Evolutionary conservation across 2,888 invertebrate species (phyloP).

Genomic region (Dryobotodes eremita): DNA sequence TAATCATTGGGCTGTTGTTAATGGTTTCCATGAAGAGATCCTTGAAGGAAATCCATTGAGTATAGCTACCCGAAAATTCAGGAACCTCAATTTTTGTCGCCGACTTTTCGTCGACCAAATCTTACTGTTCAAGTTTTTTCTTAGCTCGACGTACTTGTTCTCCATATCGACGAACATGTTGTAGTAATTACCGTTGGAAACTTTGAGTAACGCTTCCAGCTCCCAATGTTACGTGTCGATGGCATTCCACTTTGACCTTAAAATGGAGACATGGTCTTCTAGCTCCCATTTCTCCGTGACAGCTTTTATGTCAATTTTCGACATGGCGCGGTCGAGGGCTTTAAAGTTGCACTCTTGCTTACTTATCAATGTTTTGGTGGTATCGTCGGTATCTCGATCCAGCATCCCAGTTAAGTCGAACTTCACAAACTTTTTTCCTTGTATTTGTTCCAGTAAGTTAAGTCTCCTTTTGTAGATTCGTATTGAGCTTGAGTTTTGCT

Average conservation of each 20-base stretch:
- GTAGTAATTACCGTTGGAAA: neutral
- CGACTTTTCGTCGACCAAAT: neutral
- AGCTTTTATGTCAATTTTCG: constrained; percentile 6
- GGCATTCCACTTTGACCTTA: constrained; percentile 20
- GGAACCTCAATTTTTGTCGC: constrained; percentile 11
- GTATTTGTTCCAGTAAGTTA: constrained; percentile 1
- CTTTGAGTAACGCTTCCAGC: constrained; percentile 13
- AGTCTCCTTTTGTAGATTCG: constrained; percentile 3
- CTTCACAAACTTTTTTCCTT: neutral
- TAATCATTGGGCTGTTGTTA: constrained; percentile 7
- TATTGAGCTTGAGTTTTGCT: constrained; percentile 3
- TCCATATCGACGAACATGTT: neutral
- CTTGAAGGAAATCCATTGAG: constrained; percentile 13
- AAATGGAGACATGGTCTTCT: constrained; percentile 19
- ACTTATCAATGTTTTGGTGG: neutral
- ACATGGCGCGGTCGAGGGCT: constrained; percentile 17
- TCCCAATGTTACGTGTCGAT: constrained; percentile 27
- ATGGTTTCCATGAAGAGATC: constrained; percentile 16
- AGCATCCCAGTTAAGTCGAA: constrained; percentile 8
- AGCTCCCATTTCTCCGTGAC: constrained; percentile 28
- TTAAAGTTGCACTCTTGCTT: constrained; percentile 33
- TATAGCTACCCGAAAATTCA: constrained; percentile 5
- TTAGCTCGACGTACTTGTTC: neutral
- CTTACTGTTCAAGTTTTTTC: neutral
- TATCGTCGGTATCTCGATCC: constrained; percentile 3